These are phyloP conservation scores for Mustela lutreola DNA, from an alignment of 2,113 vertebrate genomes.

Conservation along the genomic window DNA sequence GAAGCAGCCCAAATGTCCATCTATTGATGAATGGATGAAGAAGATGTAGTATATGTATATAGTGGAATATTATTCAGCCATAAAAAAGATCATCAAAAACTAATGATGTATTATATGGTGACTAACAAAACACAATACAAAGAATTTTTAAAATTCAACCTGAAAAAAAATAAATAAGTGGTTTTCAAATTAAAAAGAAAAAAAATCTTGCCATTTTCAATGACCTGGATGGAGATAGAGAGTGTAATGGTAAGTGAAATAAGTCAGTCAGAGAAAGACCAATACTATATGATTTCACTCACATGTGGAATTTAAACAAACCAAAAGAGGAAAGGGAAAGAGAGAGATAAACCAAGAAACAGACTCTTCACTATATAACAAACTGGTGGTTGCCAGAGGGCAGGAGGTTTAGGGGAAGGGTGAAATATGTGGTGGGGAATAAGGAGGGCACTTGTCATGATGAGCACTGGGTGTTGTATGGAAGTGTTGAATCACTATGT, in stretches of 20 bases:
- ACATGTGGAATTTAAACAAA: background rate
- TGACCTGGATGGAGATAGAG: background rate
- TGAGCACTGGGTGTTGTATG: background rate
- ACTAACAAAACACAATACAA: no score
- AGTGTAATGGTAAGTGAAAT: background rate
- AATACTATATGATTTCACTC: background rate
- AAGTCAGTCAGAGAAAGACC: background rate
- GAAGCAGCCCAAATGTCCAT: background rate
- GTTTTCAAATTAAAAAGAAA: no score
- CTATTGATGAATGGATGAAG: background rate
- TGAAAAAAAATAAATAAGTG: no score
- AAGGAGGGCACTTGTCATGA: background rate
- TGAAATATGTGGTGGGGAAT: background rate
- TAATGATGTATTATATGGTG: no score
- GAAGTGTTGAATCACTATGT: background rate
- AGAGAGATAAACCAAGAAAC: background rate
- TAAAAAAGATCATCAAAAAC: background rate
- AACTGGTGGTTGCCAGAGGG: background rate
- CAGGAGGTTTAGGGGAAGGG: background rate
- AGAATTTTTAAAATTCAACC: no score
- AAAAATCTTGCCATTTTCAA: background rate
- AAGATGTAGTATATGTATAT: background rate
- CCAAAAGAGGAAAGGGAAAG: background rate
- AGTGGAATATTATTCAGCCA: background rate
- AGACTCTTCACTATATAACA: background rate